A percentile compares a stretch with the other conserved stretches of the same genome.
These are phyloP conservation scores for Patella pellucida DNA, from an alignment of 2,888 invertebrate genomes.

Conservation along the genomic window DNA sequence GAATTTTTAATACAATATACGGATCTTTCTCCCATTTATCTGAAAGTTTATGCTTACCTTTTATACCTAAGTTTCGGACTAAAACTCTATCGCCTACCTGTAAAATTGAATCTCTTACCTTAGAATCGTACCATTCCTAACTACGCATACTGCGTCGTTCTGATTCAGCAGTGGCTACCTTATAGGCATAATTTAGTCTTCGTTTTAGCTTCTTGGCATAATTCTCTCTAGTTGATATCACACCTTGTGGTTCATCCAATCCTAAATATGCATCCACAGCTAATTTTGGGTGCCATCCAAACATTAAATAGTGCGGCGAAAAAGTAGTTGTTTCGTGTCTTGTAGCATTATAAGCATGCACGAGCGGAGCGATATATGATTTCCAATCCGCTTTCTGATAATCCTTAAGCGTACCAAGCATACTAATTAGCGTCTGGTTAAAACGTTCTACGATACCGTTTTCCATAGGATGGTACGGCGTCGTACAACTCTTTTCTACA, in stretches of 20 bases:
- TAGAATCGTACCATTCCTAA: too few species aligned
- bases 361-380: constrained; percentile 21
- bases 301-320: constrained; percentile 35
- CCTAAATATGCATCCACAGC: constrained; percentile 31
- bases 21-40: constrained; percentile 16
- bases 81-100: constrained; percentile 14
- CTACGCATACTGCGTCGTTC: background rate
- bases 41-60: constrained; percentile 18
- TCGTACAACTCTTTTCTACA: constrained; percentile 31
- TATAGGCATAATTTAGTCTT: background rate
- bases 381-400: constrained; percentile 36
- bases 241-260: background rate
- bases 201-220: background rate
- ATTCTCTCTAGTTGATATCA: background rate
- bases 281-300: constrained; percentile 30
- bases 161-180: background rate
- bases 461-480: constrained; percentile 37
- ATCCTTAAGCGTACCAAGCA: constrained; percentile 26
- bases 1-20: constrained; percentile 11
- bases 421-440: constrained; percentile 33
- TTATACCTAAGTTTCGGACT: constrained; percentile 12
- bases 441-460: constrained; percentile 36
- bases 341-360: constrained; percentile 28
- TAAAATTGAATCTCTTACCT: background rate
- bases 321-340: constrained; percentile 29